These are phyloP conservation scores for Salvelinus namaycush DNA, from an alignment of 2,113 vertebrate species.

Conservation along the genomic window DNA sequence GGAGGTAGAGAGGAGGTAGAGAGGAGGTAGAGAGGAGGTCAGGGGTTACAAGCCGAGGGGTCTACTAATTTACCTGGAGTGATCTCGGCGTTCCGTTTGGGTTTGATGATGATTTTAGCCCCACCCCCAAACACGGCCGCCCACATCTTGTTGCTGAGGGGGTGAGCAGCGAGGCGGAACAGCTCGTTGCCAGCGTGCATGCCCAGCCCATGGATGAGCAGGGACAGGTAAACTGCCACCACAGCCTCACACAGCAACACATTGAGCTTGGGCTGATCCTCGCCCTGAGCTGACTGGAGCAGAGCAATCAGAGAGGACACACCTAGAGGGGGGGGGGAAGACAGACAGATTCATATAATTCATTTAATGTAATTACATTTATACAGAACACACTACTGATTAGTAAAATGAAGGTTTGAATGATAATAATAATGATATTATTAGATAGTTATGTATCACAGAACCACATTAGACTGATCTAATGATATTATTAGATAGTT, in stretches of 20 bases:
- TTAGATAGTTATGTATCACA: too few species aligned
- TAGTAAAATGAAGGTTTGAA: background rate
- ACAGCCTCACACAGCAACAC: constrained; percentile 93
- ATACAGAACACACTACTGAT: background rate
- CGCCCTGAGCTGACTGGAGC: constrained; percentile 86
- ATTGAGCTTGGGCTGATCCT: constrained; percentile 89
- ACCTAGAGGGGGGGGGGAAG: constrained; percentile 70
- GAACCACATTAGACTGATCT: too few species aligned
- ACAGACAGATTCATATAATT: too few species aligned
- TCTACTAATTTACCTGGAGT: constrained; percentile 79
- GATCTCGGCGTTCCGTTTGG: constrained; percentile 82
- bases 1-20: background rate
- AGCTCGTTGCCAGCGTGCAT: constrained; percentile 91
- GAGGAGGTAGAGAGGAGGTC: background rate
- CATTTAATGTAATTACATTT: too few species aligned
- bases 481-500: too few species aligned
- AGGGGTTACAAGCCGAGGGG: background rate
- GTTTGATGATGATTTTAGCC: constrained; percentile 89
- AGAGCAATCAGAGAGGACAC: constrained; percentile 94
- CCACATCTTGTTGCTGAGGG: constrained; percentile 94
- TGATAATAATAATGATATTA: too few species aligned
- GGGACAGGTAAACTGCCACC: constrained; percentile 91
- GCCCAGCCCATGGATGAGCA: constrained; percentile 92
- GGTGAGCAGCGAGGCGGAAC: constrained; percentile 93
- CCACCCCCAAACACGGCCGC: constrained; percentile 95